Conservation (phyloP, 2,113 vertebrate genomes). For the Hippocampus comes region DNA sequence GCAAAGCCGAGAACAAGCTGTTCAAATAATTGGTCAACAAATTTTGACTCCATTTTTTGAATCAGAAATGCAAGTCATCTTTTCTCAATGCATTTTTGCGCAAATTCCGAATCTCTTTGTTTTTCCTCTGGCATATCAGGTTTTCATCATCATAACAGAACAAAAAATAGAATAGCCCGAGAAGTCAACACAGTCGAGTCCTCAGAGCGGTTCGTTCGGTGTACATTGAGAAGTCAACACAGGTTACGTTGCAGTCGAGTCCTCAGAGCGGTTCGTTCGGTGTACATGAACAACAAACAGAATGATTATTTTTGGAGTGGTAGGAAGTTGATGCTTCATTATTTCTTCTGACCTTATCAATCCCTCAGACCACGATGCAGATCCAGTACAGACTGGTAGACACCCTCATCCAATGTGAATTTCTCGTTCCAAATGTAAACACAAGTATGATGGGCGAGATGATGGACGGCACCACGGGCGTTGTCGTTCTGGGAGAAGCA, state of each 20-base stretch:
- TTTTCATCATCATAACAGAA: too few relatives aligned
- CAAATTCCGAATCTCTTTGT: neutral
- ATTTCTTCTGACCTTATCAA: neutral
- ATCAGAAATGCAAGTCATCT: too few relatives aligned
- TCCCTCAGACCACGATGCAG: neutral
- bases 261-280: too few relatives aligned
- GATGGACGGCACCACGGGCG: neutral
- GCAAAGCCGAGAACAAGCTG: neutral
- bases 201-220: too few relatives aligned
- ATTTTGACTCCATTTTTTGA: too few relatives aligned
- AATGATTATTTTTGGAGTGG: neutral
- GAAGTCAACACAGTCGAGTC: too few relatives aligned
- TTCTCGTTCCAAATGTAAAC: neutral
- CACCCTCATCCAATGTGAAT: constrained; percentile 30
- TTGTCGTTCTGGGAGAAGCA: neutral
- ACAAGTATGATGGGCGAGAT: neutral
- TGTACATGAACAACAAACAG: neutral
- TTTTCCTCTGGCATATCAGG: too few relatives aligned
- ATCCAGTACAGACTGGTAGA: rapidly evolving
- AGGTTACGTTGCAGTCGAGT: too few relatives aligned
- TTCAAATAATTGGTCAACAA: neutral
- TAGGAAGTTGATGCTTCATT: neutral
- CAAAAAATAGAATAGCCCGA: too few relatives aligned
- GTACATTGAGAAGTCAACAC: neutral
- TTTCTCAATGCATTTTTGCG: too few relatives aligned